Percentiles rank a stretch among this genome's conserved stretches.
Conservation (phyloP, 2,113 vertebrate genomes). For the Bungarus multicinctus region DNA sequence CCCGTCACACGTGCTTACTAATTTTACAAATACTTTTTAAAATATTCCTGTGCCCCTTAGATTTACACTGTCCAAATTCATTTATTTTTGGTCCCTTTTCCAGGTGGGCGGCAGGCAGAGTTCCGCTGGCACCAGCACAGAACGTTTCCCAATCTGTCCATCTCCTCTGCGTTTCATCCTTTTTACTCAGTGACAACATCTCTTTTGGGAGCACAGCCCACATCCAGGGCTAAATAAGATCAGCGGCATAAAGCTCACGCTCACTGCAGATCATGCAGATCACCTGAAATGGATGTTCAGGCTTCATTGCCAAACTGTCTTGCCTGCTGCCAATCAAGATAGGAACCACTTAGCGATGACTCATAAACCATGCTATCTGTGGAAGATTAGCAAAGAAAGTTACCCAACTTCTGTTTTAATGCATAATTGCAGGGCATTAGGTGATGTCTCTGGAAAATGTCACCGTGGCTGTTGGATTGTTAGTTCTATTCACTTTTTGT, state of each 20-base stretch:
- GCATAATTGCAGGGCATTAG: constrained; percentile 63
- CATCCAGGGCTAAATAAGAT: not conserved
- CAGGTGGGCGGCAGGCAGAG: not conserved
- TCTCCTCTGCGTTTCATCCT: not conserved
- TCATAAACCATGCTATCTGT: constrained; percentile 57
- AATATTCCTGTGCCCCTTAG: not conserved
- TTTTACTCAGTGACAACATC: not conserved
- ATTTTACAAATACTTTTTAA: not conserved
- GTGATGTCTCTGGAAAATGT: constrained; percentile 20
- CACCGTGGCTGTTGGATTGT: constrained; percentile 33
- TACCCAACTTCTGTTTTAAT: constrained; percentile 53
- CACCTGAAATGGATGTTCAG: not conserved
- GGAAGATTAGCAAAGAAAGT: constrained; percentile 54
- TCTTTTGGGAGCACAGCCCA: not conserved
- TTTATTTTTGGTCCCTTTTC: not conserved
- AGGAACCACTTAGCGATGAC: constrained; percentile 41
- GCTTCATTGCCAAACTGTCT: not conserved
- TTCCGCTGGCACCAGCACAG: not conserved
- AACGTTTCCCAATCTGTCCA: not conserved
- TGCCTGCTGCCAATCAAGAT: constrained; percentile 39
- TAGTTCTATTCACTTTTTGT: not conserved
- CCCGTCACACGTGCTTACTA: not conserved
- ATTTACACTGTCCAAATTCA: not conserved
- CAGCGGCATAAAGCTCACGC: not conserved
- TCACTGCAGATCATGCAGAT: constrained; percentile 20